A percentile compares a stretch with the other conserved stretches of the same genome.
These are phyloP conservation scores for Leucoraja erinaceus DNA, from an alignment of 2,113 vertebrate species.

Conservation along the genomic window DNA sequence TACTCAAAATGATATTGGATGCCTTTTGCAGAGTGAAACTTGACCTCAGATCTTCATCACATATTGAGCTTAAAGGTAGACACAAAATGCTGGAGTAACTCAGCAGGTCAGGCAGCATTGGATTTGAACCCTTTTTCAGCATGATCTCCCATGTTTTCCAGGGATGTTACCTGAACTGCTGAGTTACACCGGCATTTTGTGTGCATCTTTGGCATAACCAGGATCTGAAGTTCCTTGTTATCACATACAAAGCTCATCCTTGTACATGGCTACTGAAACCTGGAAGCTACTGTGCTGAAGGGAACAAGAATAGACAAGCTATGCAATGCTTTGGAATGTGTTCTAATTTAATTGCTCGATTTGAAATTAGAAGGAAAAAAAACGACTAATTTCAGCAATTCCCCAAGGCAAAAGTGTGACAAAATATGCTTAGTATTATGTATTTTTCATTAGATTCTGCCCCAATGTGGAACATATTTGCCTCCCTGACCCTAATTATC, in stretches of 20 bases:
- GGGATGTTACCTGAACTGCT: too few relatives aligned
- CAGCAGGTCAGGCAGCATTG: too few relatives aligned
- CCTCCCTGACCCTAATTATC: conserved; percentile 19
- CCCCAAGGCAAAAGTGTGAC: conserved; percentile 25
- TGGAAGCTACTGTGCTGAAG: conserved; percentile 20
- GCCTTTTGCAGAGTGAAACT: not conserved
- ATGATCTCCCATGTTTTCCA: too few relatives aligned
- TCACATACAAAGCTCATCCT: not conserved
- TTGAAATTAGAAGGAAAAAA: not conserved
- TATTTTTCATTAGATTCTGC: conserved; percentile 25
- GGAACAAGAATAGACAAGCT: conserved; percentile 13
- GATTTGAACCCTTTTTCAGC: too few relatives aligned
- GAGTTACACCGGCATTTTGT: too few relatives aligned
- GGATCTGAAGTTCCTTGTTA: too few relatives aligned
- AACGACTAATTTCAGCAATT: conserved; percentile 18
- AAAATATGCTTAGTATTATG: not conserved
- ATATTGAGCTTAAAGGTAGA: too few relatives aligned
- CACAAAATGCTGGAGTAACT: too few relatives aligned
- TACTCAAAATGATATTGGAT: too few relatives aligned
- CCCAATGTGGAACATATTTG: conserved; percentile 3
- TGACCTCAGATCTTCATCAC: not conserved
- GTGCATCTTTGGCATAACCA: too few relatives aligned
- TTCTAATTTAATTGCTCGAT: conserved; percentile 14
- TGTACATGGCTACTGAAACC: not conserved
- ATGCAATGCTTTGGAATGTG: conserved; percentile 26